phyloP scores from a whole-genome alignment of 2,888 invertebrate species.

The Germaria angustata region DNA sequence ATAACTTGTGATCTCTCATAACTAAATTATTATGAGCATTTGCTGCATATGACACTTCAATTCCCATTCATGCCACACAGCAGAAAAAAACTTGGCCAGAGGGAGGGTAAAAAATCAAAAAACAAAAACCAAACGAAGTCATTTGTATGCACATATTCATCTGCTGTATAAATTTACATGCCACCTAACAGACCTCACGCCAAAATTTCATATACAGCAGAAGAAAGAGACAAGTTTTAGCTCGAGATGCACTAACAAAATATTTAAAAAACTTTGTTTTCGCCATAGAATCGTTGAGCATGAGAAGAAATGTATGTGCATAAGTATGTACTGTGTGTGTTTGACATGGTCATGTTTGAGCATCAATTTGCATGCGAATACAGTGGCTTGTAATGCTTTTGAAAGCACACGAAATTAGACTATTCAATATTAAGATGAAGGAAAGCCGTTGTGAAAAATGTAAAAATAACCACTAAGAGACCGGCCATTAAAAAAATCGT shows the following conservation, averaged over 20 bases:
- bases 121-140: slow-evolving; percentile 53
- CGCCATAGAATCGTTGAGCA: slow-evolving; percentile 34
- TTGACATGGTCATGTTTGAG: slow-evolving; percentile 14
- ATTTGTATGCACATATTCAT: slow-evolving; percentile 41
- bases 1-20: slow-evolving; percentile 66
- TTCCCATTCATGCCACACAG: slow-evolving; percentile 60
- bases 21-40: slow-evolving; percentile 65
- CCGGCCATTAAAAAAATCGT: no score
- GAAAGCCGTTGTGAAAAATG: no score
- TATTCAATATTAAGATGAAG: no score
- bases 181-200: slow-evolving; percentile 45
- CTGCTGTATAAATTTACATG: slow-evolving; percentile 29
- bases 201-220: slow-evolving; percentile 41
- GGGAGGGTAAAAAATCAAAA: not conserved
- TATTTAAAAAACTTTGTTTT: slow-evolving; percentile 12
- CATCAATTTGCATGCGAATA: not conserved
- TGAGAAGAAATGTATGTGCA: not conserved
- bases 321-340: not conserved
- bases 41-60: slow-evolving; percentile 67
- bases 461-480: no score
- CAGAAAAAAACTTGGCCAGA: slow-evolving; percentile 19
- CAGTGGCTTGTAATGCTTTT: not conserved
- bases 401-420: no score
- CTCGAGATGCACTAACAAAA: not conserved
- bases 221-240: slow-evolving; percentile 44